phyloP scores from a whole-genome alignment of 2,888 invertebrate species.

The Neocrepidodera transversa region DNA sequence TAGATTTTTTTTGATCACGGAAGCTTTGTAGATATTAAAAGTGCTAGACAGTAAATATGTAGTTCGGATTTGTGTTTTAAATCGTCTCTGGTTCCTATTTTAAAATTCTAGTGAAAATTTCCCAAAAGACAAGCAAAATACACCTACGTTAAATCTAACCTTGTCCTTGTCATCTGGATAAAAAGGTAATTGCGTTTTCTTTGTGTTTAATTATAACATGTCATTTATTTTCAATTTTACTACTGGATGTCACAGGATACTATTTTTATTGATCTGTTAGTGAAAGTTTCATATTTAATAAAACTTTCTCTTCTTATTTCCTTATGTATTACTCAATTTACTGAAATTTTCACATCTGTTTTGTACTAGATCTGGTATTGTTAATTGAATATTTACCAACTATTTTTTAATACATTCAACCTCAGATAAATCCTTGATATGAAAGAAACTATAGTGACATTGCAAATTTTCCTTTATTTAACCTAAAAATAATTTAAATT shows the following conservation, averaged over 20 bases:
- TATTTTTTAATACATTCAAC: too few relatives aligned
- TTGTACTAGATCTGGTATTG: too few relatives aligned
- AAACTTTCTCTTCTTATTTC: conserved; percentile 24
- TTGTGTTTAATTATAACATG: conserved; percentile 25
- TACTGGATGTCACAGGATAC: conserved; percentile 9
- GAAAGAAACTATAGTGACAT: too few relatives aligned
- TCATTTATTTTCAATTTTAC: conserved; percentile 35
- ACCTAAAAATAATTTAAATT: background rate
- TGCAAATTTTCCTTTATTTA: background rate
- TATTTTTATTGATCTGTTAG: conserved; percentile 7
- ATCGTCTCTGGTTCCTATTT: background rate
- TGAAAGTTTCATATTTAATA: conserved; percentile 16
- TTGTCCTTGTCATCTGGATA: conserved; percentile 30
- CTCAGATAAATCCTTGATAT: too few relatives aligned
- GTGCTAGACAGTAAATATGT: conserved; percentile 5
- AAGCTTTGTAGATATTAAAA: conserved; percentile 19
- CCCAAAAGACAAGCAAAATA: conserved; percentile 4
- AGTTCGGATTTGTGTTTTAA: conserved; percentile 9
- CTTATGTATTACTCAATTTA: conserved; percentile 8
- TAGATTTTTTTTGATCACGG: conserved; percentile 20
- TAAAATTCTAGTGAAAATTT: conserved; percentile 13
- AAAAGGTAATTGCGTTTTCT: conserved; percentile 30
- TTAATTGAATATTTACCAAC: too few relatives aligned
- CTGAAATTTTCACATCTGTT: background rate
- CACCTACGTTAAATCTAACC: conserved; percentile 24